Percentiles rank a stretch among this genome's conserved stretches.
These are phyloP conservation scores for Callionymus lyra DNA, from an alignment of 2,113 vertebrate species.

Conservation along the genomic window DNA sequence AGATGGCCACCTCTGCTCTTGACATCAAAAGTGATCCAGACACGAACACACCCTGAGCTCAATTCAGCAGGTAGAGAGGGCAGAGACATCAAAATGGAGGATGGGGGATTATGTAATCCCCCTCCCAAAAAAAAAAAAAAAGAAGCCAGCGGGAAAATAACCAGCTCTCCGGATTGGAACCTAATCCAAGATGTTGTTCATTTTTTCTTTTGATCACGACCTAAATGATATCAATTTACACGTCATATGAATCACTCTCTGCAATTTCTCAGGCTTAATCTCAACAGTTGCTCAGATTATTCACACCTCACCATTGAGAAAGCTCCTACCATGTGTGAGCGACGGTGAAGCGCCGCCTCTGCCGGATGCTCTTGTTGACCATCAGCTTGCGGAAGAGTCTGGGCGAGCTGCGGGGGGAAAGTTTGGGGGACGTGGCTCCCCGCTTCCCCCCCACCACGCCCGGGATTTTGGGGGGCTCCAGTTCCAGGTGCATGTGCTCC, in stretches of 20 bases:
- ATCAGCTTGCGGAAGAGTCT: slow-evolving; percentile 97
- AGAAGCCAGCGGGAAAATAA: too few species aligned
- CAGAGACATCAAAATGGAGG: too few species aligned
- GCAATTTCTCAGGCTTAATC: slow-evolving; percentile 3
- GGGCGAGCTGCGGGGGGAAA: slow-evolving; percentile 92
- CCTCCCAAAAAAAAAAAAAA: too few species aligned
- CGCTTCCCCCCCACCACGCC: slow-evolving; percentile 73
- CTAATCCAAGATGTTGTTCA: background rate
- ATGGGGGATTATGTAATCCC: too few species aligned
- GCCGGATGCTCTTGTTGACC: slow-evolving; percentile 95
- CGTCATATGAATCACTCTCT: slow-evolving; percentile 2
- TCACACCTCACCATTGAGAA: background rate
- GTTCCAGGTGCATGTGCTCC: slow-evolving; percentile 96
- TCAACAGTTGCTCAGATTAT: background rate
- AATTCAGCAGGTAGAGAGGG: too few species aligned
- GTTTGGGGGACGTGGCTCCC: slow-evolving; percentile 87
- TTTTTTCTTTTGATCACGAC: slow-evolving; percentile 1
- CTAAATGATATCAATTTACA: background rate
- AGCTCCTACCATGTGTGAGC: slow-evolving; percentile 92
- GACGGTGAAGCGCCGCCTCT: slow-evolving; percentile 93
- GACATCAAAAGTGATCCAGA: too few species aligned
- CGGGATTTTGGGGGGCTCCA: slow-evolving; percentile 82
- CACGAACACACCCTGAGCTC: too few species aligned
- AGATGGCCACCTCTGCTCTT: too few species aligned
- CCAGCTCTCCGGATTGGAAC: too few species aligned